Conservation (phyloP, 64 coral and sea anemone genomes). For the Platygyra sinensis region DNA sequence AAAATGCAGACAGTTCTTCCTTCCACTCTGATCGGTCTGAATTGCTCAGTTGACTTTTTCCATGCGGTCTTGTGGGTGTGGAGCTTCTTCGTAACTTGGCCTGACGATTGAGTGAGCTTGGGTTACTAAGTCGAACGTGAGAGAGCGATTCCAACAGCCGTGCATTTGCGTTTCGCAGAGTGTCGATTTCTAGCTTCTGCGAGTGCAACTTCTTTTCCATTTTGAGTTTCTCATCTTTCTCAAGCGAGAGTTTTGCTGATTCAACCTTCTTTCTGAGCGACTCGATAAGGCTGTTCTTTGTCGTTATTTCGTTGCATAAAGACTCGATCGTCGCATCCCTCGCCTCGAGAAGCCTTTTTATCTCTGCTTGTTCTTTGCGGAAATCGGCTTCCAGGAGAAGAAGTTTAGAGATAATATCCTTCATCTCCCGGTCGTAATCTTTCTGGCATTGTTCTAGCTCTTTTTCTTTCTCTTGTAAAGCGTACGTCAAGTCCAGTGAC, state of each 20-base stretch:
- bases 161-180: conserved; percentile 44
- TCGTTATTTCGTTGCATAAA: conserved; percentile 15
- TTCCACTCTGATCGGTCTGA: conserved; percentile 36
- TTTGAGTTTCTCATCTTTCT: conserved; percentile 46
- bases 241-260: background rate
- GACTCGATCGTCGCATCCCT: conserved; percentile 44
- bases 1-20: conserved; percentile 68
- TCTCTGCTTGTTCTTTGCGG: conserved; percentile 57
- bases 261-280: conserved; percentile 23
- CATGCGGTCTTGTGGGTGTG: background rate
- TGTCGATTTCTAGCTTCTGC: conserved; percentile 57
- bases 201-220: conserved; percentile 36
- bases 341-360: background rate
- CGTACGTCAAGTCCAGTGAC: conserved; percentile 42
- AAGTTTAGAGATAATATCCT: conserved; percentile 47
- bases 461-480: conserved; percentile 32
- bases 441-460: conserved; percentile 19
- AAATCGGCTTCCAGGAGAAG: conserved; percentile 41
- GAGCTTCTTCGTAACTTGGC: conserved; percentile 30
- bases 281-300: conserved; percentile 28
- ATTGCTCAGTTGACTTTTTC: background rate
- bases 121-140: conserved; percentile 19
- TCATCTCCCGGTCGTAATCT: conserved; percentile 52
- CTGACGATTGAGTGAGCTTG: background rate
- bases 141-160: conserved; percentile 48